Conservation (phyloP, 2,113 vertebrate genomes). For the Megaceryle maxima region DNA sequence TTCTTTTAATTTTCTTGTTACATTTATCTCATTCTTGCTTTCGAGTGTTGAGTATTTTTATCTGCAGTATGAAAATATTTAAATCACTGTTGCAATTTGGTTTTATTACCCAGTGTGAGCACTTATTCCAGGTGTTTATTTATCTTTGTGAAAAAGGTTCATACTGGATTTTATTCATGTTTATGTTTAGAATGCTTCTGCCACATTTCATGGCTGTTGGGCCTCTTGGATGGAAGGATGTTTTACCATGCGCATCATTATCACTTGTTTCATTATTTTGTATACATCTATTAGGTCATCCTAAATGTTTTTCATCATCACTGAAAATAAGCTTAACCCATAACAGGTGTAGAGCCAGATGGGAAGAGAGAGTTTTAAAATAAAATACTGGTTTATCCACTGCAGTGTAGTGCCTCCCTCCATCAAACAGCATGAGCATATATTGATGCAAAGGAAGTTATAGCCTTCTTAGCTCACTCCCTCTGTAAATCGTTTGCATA, state of each 20-base stretch:
- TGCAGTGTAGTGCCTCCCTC: not conserved
- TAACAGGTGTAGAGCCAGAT: conserved; percentile 39
- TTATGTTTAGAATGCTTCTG: conserved; percentile 18
- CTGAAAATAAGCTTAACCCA: conserved; percentile 35
- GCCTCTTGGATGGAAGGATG: not conserved
- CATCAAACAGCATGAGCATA: not conserved
- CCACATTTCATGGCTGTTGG: not conserved
- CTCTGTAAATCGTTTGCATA: not conserved
- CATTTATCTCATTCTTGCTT: not conserved
- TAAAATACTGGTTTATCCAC: not conserved
- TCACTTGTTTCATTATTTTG: conserved; percentile 53
- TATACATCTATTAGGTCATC: conserved; percentile 43
- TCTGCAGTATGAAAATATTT: not conserved
- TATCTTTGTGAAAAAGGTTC: not conserved
- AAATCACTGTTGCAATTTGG: not conserved
- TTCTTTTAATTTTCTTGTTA: not conserved
- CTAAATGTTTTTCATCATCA: conserved; percentile 26
- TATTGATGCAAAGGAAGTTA: not conserved
- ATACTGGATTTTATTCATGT: not conserved
- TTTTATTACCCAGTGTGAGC: not conserved
- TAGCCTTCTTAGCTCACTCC: not conserved
- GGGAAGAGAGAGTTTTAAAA: not conserved
- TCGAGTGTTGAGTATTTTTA: not conserved
- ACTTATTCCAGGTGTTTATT: not conserved
- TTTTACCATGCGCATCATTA: conserved; percentile 43